A percentile compares a stretch with the other conserved stretches of the same genome.
Conservation (phyloP, 2,113 vertebrate genomes). For the Eupsittula cactorum region DNA sequence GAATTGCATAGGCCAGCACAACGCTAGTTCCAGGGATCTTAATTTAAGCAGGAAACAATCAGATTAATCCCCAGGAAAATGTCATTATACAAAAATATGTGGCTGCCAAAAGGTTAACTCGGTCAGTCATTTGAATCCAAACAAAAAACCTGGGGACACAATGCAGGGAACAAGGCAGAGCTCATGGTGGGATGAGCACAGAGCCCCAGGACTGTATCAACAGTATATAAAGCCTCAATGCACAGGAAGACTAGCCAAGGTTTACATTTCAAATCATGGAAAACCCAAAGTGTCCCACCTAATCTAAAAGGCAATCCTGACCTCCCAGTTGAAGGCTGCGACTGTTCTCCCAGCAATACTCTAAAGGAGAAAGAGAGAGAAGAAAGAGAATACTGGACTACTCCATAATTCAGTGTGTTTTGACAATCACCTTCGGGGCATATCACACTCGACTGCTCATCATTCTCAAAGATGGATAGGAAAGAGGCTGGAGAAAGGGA, state of each 20-base stretch:
- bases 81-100: neutral
- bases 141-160: neutral
- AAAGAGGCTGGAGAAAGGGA: conserved; percentile 35
- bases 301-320: neutral
- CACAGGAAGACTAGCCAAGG: neutral
- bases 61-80: neutral
- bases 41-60: neutral
- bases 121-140: neutral
- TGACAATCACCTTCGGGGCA: conserved; percentile 50
- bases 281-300: neutral
- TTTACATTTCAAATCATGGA: neutral
- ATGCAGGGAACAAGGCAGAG: neutral
- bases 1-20: neutral
- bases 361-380: neutral
- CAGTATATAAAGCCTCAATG: rapidly evolving
- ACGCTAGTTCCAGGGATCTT: neutral
- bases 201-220: neutral
- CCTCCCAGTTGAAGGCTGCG: neutral
- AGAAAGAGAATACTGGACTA: conserved; percentile 18
- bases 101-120: neutral
- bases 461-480: conserved; percentile 45
- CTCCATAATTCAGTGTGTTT: conserved; percentile 49
- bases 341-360: neutral
- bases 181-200: neutral
- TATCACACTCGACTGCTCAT: conserved; percentile 47